phyloP scores from a whole-genome alignment of 2,888 invertebrate species.

The Halictus ligatus region DNA sequence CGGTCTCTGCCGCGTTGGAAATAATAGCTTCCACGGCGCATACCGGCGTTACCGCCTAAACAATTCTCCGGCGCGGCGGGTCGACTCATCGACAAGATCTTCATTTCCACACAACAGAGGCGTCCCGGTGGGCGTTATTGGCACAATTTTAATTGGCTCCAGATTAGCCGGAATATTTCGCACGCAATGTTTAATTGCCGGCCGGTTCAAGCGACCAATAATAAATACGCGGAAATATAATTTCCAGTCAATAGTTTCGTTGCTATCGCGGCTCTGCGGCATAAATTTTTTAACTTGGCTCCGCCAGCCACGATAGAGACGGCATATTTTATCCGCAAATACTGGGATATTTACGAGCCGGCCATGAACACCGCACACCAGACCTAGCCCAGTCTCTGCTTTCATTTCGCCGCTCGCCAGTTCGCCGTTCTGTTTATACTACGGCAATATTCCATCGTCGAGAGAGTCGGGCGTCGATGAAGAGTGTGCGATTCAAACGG shows the following conservation, averaged over 20 bases:
- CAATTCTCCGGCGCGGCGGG: background rate
- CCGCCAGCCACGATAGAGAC: slow-evolving; percentile 7
- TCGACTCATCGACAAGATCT: slow-evolving; percentile 3
- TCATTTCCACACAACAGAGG: background rate
- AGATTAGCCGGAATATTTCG: slow-evolving; percentile 43
- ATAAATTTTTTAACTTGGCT: slow-evolving; percentile 24
- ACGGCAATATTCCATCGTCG: background rate
- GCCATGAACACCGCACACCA: background rate
- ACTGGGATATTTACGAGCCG: slow-evolving; percentile 34
- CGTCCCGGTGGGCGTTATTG: slow-evolving; percentile 23
- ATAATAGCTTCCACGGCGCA: slow-evolving; percentile 14
- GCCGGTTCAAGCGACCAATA: background rate
- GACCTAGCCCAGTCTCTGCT: background rate
- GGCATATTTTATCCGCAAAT: slow-evolving; percentile 39
- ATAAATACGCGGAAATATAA: slow-evolving; percentile 36
- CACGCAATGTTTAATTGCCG: slow-evolving; percentile 20
- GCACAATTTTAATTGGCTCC: slow-evolving; percentile 21
- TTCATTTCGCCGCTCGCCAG: slow-evolving; percentile 1
- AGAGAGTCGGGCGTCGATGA: background rate
- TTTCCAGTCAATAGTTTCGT: slow-evolving; percentile 49
- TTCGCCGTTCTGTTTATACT: background rate
- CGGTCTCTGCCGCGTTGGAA: slow-evolving; percentile 15
- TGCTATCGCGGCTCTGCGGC: background rate
- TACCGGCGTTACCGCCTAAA: background rate
- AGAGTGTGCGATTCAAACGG: background rate